Base-by-base conservation (phyloP, 2,888 invertebrate genomes). In the Agapetus fuscipes region DNA sequence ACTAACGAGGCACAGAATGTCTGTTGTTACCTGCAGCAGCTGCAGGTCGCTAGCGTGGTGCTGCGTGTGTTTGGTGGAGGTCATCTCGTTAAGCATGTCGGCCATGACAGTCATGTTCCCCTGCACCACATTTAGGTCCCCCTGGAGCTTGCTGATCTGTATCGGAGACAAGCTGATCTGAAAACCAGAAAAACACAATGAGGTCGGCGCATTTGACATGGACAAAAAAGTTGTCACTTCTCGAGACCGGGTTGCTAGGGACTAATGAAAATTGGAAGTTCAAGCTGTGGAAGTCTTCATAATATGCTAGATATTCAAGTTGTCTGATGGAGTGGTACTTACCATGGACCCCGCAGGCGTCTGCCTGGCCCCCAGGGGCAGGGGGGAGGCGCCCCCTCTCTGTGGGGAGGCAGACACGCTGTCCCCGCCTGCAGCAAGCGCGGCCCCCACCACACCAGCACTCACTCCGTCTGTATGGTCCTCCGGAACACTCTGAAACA, bases 11-110 rank as follows among this genome's bases (percentile, higher is more conserved):
- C n/a, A n/a, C n/a, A n/a, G n/a, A n/a, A n/a, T n/a, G n/a, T n/a
- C n/a, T n/a, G n/a, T n/a, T n/a, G 9, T 60, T 60, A 88, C 88
- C 62, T 85, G 81, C 39, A 95, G 72, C 49, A 96, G 69, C 55
- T 91, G 85, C 51, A 90, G 71, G 62, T 96, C 96, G 50, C 84
- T 83, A 3, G 81, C 74, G 54, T 88, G 83, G 53, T 91, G 93
- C 51, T 83, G 76, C 11, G 85, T 80, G 54, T 88, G 90, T 53
- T 85, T 78, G 42, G 89, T 87, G 9, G 90, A 85, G 20, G 83
- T 83, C 51, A 96, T 71, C 61, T 95, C 93, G 50, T 80, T 85
- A 36, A 98, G 69, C 91, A 98, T 94, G 65, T 98, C 97, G 37
- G 85, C 83, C 64, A 98, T 79, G 2, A 98, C 93, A 30, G 81